Percentiles rank a stretch among this genome's conserved stretches.
These are phyloP conservation scores for Galerucella nymphaeae DNA, from an alignment of 2,888 invertebrate genomes.

Conservation along the genomic window DNA sequence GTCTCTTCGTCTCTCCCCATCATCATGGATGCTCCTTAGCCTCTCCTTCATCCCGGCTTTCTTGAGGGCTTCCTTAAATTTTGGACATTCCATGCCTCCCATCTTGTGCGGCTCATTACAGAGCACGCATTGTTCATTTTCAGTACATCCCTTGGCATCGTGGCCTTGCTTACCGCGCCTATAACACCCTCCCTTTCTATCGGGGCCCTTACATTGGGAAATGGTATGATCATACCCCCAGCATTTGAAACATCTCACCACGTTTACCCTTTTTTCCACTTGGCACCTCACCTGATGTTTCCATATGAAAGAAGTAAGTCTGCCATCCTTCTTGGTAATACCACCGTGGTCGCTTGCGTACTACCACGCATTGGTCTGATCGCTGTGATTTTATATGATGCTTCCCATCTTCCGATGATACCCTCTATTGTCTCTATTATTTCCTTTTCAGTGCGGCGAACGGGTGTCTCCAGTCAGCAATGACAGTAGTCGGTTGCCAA, in stretches of 20 bases:
- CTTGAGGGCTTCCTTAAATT: constrained; percentile 6
- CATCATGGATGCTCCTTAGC: background rate
- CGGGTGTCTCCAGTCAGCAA: too few relatives aligned
- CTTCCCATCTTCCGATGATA: background rate
- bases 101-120: background rate
- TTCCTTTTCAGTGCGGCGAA: too few relatives aligned
- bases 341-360: background rate
- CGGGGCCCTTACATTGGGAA: background rate
- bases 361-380: background rate
- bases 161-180: constrained; percentile 19
- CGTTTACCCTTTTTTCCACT: background rate
- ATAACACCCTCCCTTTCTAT: background rate
- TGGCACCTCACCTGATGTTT: too few relatives aligned
- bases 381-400: background rate
- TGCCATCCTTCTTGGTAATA: background rate
- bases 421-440: too few relatives aligned
- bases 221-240: background rate
- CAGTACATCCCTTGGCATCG: background rate
- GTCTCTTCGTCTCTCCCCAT: too few relatives aligned
- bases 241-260: background rate
- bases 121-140: background rate
- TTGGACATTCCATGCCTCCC: constrained; percentile 9
- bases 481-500: too few relatives aligned
- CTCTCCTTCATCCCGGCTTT: background rate
- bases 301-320: background rate